Evolutionary conservation across 2,888 invertebrate species (phyloP), one percentile per base, ranked within the genome.

Genomic region (Himalopsyche tibetana): DNA sequence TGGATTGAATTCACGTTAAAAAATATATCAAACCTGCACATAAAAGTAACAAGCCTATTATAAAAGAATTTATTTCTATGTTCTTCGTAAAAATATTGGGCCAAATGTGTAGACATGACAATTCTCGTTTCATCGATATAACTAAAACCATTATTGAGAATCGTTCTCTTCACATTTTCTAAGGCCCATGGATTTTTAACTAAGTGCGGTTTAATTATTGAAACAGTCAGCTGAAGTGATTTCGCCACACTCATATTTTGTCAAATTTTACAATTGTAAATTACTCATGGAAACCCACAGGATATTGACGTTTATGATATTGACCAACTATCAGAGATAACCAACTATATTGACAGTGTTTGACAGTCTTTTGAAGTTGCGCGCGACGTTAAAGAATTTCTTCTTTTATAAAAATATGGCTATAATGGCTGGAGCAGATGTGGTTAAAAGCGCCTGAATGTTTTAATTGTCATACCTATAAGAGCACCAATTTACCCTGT

Each of bases 121-220:
- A 95, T 91, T 89, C 95, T 93, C 91, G 95, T 96, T 0, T 95
- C 95, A 90, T 94, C 94, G 3, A 98, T 93, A 85, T 98, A 93
- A 90, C 95, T 94, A 90, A 98, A 98, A 89, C 95, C 95, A 89
- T 95, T 94, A 88, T 93, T 90, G 82, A 94, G 91, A 88, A 98
- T 95, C 89, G 95, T 91, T 87, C 95, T 92, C 90, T 95, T 94
- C 82, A 98, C 95, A 90, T 94, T 94, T 90, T 95, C 92, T 17
- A 96, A 91, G 5, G 95, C 95, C 88, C 95, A 93, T 0, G 96
- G 96, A 90, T 97, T 96, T 90, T 96, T 96, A 2, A 96, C 93
- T 56, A 96, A 94, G 90, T 98, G 97, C 6, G 98, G 98, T 91
- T 98, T 98, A 87, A 98, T 93, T 89, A 98, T 95, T 5, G 97